A percentile compares a stretch with the other conserved stretches of the same genome.
phyloP scores from a whole-genome alignment of 2,888 invertebrate species.

The Crepidodera aurea region DNA sequence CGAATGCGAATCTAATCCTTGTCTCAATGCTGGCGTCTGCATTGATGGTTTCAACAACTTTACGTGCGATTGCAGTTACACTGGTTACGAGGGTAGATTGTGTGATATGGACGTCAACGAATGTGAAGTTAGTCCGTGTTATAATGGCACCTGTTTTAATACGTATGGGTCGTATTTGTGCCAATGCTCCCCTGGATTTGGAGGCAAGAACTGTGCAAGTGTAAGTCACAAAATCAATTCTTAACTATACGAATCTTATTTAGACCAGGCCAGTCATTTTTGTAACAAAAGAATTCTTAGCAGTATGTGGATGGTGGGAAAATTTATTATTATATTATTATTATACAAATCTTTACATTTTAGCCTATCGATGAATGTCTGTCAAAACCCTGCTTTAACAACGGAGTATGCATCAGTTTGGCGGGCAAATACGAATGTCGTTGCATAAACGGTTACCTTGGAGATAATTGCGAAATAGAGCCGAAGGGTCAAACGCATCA shows the following conservation, averaged over 20 bases:
- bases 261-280: too few relatives aligned
- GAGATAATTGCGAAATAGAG: slow-evolving; percentile 64
- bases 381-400: slow-evolving; percentile 69
- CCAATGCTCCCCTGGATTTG: slow-evolving; percentile 80
- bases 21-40: slow-evolving; percentile 73
- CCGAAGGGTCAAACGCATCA: slow-evolving; percentile 60
- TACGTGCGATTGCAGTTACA: slow-evolving; percentile 79
- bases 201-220: slow-evolving; percentile 79
- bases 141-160: slow-evolving; percentile 82
- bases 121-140: slow-evolving; percentile 74
- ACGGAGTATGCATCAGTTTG: slow-evolving; percentile 69
- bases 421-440: slow-evolving; percentile 65
- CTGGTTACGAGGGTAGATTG: slow-evolving; percentile 76
- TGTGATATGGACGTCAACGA: slow-evolving; percentile 85
- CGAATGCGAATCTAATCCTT: slow-evolving; percentile 77
- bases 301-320: too few relatives aligned
- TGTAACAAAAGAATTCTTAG: too few relatives aligned
- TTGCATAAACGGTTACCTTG: slow-evolving; percentile 66
- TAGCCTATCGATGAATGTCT: slow-evolving; percentile 67
- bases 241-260: too few relatives aligned
- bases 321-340: too few relatives aligned
- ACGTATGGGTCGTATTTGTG: slow-evolving; percentile 83
- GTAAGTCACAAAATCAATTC: too few relatives aligned
- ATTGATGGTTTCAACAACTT: slow-evolving; percentile 77
- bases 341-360: slow-evolving; percentile 33